These are phyloP conservation scores for Chrysocyon brachyurus DNA, from an alignment of 2,797 vertebrate genomes.

Conservation along the genomic window DNA sequence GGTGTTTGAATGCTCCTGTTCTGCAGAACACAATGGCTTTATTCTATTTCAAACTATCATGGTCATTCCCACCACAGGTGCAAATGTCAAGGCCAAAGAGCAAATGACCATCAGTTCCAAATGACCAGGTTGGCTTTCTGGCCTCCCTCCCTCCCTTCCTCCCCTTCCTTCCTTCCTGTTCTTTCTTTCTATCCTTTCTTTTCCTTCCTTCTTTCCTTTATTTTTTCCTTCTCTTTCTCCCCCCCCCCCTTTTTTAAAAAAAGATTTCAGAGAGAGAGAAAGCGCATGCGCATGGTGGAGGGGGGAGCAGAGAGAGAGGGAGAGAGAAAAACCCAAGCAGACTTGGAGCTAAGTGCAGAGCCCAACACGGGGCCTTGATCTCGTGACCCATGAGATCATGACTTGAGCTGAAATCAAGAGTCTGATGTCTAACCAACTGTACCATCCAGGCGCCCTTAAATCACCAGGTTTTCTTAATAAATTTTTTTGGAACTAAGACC, in stretches of 20 bases:
- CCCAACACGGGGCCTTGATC: background rate
- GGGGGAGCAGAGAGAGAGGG: background rate
- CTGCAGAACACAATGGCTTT: background rate
- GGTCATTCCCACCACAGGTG: background rate
- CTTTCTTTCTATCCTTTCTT: no score
- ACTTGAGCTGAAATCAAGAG: background rate
- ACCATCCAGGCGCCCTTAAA: background rate
- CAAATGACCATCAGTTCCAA: background rate
- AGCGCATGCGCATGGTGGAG: background rate
- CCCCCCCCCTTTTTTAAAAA: no score
- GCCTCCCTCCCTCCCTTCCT: background rate
- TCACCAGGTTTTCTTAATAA: conserved; percentile 4
- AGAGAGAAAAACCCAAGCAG: background rate
- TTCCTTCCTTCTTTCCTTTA: background rate
- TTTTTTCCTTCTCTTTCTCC: background rate
- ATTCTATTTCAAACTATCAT: background rate
- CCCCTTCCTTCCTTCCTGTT: background rate
- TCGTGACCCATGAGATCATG: background rate
- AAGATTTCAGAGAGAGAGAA: background rate
- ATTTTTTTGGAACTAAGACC: background rate
- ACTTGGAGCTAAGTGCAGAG: background rate
- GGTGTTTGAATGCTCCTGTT: background rate
- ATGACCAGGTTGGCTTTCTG: background rate
- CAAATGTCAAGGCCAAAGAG: background rate
- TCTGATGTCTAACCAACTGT: background rate